Evolutionary conservation across 2,797 vertebrate genomes (phyloP), one percentile per base, ranked within the genome.

Genomic region (Pseudochirops corinnae): DNA sequence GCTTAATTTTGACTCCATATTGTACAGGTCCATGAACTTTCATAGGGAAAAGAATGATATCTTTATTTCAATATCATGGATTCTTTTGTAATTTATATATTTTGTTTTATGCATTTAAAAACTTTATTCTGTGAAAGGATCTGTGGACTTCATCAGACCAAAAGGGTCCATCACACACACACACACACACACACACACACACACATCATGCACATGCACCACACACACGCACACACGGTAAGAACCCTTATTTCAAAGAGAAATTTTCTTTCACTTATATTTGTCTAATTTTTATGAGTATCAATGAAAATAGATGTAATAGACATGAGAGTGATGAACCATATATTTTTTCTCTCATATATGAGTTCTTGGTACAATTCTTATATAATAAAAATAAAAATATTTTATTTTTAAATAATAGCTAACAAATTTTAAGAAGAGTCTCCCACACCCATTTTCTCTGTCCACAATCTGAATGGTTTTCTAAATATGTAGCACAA

Each of bases 251-350:
- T 60, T 93, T 93, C 87, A 93, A 92, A 91, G 5, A 91, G 52
- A 94, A 56, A 94, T 92, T 87, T 94, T 96, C 5, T 95, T 96
- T 95, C 29, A 26, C 26, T 13, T 55, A 6, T 82, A 31, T 31
- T 31, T 90, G 46, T 95, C 92, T 95, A 94, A 97, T 46, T 82
- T 97, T 95, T 96, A 92, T 67, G 93, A 96, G 58, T 16, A 94
- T 62, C 90, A 58, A 29, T 96, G 90, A 94, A 96, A 95, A 94
- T 5, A 94, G 18, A 50, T 90, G 95, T 96, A 96, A 96, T 97
- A 96, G 96, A 92, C 60, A 91, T 93, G 33, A 52, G 18, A 82
- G 67, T 97, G 62, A 94, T 94, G 95, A 97, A 96, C 92, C 93
- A 94, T 87, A 53, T 52, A 91, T 93, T 93, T 58, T 92, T 31